Evolutionary conservation across 2,797 vertebrate species (phyloP).

Genomic region (Sparus aurata): DNA sequence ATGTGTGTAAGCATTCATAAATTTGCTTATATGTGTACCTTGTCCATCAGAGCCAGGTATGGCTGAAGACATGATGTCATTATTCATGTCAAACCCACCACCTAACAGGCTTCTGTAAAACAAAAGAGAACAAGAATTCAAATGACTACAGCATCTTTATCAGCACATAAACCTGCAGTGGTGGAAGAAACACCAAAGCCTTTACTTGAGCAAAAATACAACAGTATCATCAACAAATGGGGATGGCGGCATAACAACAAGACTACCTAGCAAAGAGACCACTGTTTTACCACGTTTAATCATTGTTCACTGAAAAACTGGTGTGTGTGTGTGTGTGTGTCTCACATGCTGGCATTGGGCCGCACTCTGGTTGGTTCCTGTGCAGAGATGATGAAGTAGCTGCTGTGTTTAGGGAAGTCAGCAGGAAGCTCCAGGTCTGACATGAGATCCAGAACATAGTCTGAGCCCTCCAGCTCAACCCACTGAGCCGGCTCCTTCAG

Average conservation of each 20-base stretch:
- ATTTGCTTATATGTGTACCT: slow-evolving; percentile 65
- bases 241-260: no score
- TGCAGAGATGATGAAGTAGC: slow-evolving; percentile 92
- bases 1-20: slow-evolving; percentile 1
- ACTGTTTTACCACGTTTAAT: no score
- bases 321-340: slow-evolving; percentile 45
- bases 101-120: slow-evolving; percentile 87
- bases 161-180: not conserved
- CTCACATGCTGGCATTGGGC: slow-evolving; percentile 88
- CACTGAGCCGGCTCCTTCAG: slow-evolving; percentile 92
- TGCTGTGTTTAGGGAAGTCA: slow-evolving; percentile 93
- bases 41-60: slow-evolving; percentile 72
- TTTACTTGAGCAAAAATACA: not conserved
- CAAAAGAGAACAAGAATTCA: slow-evolving; percentile 18
- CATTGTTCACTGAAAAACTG: no score
- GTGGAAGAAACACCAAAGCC: not conserved
- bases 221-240: no score
- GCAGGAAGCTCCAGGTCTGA: slow-evolving; percentile 92
- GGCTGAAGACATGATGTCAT: slow-evolving; percentile 72
- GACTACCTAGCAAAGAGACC: no score
- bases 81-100: slow-evolving; percentile 83
- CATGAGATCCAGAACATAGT: slow-evolving; percentile 94
- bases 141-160: not conserved
- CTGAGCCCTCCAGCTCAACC: slow-evolving; percentile 96
- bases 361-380: slow-evolving; percentile 81